Base-by-base conservation (phyloP, 1,140 invertebrate genomes). In the Physella acuta region DNA sequence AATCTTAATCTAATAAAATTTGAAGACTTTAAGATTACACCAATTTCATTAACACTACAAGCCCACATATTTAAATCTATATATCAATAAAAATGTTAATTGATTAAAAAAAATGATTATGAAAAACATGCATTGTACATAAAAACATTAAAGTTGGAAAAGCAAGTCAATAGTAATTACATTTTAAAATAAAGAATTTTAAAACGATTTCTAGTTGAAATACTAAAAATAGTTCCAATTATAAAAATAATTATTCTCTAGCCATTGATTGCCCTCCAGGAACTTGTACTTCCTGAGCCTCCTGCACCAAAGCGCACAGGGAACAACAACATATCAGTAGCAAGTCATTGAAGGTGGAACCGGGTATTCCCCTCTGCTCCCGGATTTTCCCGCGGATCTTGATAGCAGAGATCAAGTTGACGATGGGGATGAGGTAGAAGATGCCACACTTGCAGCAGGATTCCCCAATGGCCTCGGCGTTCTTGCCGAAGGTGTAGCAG, bases 401-500 rank as follows among this genome's bases (percentile, higher is more conserved):
- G 1, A 78, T 56, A 11, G 69, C 76, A 0, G 75, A 71, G 44
- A 77, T 72, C 34, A 80, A 56, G 55, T 80, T 78, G 30, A 79
- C 72, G 8, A 76, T 60, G 30, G 82, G 81, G 20, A 80, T 61
- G 14, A 82, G 53, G 52, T 76, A 77, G 5, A 74, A 72, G 1
- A 80, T 0, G 0, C 82, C 82, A 64, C 81, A 84, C 2, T 80
- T 55, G 24, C 79, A 64, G 70, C 82, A 84, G n/a, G 70, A 73
- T 36, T 83, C 81, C 1, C 81, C 81, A 1, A 83, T 75, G 0
- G 81, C 80, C 60, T 84, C 82, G 17, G 82, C 80, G 71, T 83
- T 82, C 68, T 81, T 81, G 11, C 82, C 82, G 61, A 81, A 79
- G 59, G 76, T 75, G 71, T 83, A 82, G 58, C 82, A 84, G 11